Base-by-base conservation (phyloP, 2,113 vertebrate species). In the Rhagologus leucostigma region DNA sequence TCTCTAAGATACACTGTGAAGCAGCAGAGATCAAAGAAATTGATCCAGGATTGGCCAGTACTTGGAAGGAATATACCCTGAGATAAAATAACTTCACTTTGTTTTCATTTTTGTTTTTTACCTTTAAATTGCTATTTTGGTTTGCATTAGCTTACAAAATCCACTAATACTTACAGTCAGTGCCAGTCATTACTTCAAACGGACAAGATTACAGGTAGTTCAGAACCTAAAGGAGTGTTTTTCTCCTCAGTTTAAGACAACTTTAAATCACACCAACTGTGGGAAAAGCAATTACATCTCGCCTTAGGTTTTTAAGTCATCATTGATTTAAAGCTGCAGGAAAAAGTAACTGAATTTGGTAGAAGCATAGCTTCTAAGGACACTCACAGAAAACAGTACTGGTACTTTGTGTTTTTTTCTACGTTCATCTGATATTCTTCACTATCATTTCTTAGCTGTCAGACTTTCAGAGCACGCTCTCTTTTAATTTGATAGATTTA, bases 401-500 rank as follows among this genome's bases (percentile, higher is more conserved):
- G 37, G 6, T 89, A 71, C 68, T 50, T 53, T n/a, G 4, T 5
- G 33, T 42, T 90, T 77, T 53, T 91, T 91, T 67, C 50, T 68
- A 4, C 10, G 4, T 81, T 93, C 1, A 2, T 63, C 57, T 91
- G 35, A 65, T 69, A 29, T n/a, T 89, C 35, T 85, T 95, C 42
- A 20, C 30, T 79, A 16, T 84, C 0, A 30, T 69, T 88, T 90
- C 56, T 68, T 77, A 59, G 44, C 37, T 55, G 56, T 84, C 77
- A 67, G 60, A 76, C 35, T 76, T 76, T n/a, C 59, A 89, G 55
- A 56, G 18, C 7, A 33, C 32, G 39, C 29, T 23, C 7, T 80
- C 41, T 91, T 96, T 95, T 93, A 81, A 93, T 92, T 91, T 76
- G 60, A 83, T 93, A 90, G 95, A 89, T 95, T 94, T 96, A 49